Base-by-base conservation (phyloP, 2,797 vertebrate genomes). In the Danionella dracula region DNA sequence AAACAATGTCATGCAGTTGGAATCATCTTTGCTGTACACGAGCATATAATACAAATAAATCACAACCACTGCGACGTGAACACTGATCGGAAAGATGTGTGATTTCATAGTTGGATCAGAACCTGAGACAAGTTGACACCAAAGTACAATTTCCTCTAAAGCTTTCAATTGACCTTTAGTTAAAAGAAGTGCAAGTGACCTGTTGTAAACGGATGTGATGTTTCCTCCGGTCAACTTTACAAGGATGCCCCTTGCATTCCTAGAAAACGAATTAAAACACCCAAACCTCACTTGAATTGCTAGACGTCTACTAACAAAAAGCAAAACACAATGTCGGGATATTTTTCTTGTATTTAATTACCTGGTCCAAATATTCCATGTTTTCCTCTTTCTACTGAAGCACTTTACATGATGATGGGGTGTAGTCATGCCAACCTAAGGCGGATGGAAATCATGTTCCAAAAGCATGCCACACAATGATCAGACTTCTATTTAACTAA, bases 11-110 rank as follows among this genome's bases (percentile, higher is more conserved):
- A 90, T 89, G 88, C 86, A 23, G 79, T 84, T 80, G 82, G 71
- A 74, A 76, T 83, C 82, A 80, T 82, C 81, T 78, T 86, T 83
- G 90, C 85, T 84, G 84, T 87, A 87, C 85, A 85, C 83, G 88
- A 87, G 87, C 72, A 81, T 85, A 84, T 81, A 81, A 86, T 80
- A 85, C 80, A 88, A 81, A 82, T 70, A 41, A 61, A 73, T 32
- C 44, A 66, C 65, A 75, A 64, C 51, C 70, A 54, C 68, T 20
- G 44, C 49, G 48, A 65, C 34, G 61, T 21, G 48, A 57, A 68
- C 60, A 56, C 62, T 51, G 38, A 69, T 65, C 44, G 37, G 41
- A 63, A 66, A 77, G 59, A 54, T 42, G 41, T 17, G 45, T 66
- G 13, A 42, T 46, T 51, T 66, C 57, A 35, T 60, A 60, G 19